Evolutionary conservation across 1,140 invertebrate genomes (phyloP).

Genomic region (Tetragnatha versicolor): DNA sequence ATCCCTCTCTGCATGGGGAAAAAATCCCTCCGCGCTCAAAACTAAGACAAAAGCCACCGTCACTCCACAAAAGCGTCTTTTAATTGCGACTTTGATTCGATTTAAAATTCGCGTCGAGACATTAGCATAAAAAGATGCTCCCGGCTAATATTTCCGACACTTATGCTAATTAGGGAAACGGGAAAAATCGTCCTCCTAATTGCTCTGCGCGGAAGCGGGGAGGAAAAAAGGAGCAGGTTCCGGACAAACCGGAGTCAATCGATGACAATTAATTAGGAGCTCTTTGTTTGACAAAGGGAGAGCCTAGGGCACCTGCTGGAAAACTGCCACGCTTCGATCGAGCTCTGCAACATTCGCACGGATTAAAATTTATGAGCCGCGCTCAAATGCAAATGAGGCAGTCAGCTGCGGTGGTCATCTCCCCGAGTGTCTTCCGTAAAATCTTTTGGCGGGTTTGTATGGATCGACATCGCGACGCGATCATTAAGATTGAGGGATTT

Average conservation of each 20-base stretch:
- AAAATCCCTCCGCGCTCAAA: too few relatives aligned
- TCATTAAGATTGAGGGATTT: too few relatives aligned
- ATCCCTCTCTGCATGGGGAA: too few relatives aligned
- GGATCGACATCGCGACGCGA: neutral
- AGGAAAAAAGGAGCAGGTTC: constrained; percentile 24
- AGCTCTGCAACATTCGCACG: neutral
- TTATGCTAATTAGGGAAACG: constrained; percentile 49
- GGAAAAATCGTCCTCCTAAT: constrained; percentile 15
- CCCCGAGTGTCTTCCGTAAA: neutral
- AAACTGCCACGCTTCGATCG: constrained; percentile 3
- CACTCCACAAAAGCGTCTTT: too few relatives aligned
- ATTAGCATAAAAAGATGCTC: neutral
- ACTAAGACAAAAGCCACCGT: too few relatives aligned
- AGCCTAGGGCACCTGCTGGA: constrained; percentile 12
- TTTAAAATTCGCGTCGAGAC: too few relatives aligned
- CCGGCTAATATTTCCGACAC: constrained; percentile 13
- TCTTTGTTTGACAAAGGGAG: constrained; percentile 45
- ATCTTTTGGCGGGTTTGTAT: neutral
- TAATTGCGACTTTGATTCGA: too few relatives aligned
- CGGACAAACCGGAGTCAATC: constrained; percentile 41
- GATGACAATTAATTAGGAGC: constrained; percentile 51
- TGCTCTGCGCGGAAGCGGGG: neutral
- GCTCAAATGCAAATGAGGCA: neutral
- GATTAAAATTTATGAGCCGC: too few relatives aligned
- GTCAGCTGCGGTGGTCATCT: neutral